Evolutionary conservation across 2,888 invertebrate species (phyloP).

Genomic region (Amblyteles armatorius): DNA sequence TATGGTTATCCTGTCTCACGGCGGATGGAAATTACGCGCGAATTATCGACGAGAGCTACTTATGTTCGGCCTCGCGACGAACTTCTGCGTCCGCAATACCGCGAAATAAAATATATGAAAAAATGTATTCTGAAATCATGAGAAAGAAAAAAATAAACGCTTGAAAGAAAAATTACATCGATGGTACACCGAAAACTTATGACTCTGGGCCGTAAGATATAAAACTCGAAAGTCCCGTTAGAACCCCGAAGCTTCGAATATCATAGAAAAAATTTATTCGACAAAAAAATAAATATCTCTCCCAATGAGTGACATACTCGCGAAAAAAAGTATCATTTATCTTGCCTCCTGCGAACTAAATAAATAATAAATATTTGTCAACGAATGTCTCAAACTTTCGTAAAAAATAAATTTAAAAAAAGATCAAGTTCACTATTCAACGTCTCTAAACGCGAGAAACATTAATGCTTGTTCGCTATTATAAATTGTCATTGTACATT

Average conservation of each 20-base stretch:
- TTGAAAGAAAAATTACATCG: neutral
- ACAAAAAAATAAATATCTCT: neutral
- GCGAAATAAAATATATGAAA: neutral
- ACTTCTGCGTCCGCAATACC: conserved; percentile 8
- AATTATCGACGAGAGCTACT: conserved; percentile 22
- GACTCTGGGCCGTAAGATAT: too few species aligned
- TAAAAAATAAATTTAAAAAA: neutral
- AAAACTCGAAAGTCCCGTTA: too few species aligned
- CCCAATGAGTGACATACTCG: too few species aligned
- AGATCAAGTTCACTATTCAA: neutral
- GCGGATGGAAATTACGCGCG: conserved; percentile 24
- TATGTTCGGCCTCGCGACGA: conserved; percentile 40
- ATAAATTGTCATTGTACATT: neutral
- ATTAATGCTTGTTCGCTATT: neutral
- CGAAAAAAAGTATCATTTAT: neutral
- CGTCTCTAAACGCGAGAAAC: neutral
- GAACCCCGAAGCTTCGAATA: neutral
- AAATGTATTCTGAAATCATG: neutral
- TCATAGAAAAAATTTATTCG: neutral
- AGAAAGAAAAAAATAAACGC: neutral
- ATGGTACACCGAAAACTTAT: neutral
- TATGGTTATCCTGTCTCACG: conserved; percentile 42
- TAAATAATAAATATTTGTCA: neutral
- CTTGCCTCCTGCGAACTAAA: neutral
- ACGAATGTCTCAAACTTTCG: neutral